Conservation (phyloP, 2,888 invertebrate genomes). For the Parnassius apollo region DNA sequence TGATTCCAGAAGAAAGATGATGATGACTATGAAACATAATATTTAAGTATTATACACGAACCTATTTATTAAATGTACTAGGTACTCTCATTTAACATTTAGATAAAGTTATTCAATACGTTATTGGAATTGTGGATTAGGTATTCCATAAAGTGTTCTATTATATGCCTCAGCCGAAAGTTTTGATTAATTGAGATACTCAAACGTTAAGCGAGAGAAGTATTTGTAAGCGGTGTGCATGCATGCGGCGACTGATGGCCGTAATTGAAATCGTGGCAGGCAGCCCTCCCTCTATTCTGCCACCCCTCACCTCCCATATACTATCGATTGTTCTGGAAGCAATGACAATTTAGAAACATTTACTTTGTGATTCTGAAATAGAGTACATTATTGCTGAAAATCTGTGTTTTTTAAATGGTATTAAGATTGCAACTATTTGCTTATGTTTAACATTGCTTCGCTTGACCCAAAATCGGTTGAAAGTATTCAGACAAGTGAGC, state of each 20-base stretch:
- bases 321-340: conserved; percentile 6
- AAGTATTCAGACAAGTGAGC: no score
- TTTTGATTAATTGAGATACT: conserved; percentile 29
- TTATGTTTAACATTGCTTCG: no score
- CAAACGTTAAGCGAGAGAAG: conserved; percentile 26
- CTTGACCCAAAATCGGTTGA: no score
- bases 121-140: not conserved
- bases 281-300: not conserved
- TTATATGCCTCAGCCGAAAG: not conserved
- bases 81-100: not conserved
- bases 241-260: conserved; percentile 30
- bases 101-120: not conserved
- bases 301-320: not conserved
- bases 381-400: not conserved
- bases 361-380: not conserved
- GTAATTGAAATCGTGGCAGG: conserved; percentile 7
- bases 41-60: no score
- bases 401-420: not conserved
- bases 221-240: conserved; percentile 26
- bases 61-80: no score
- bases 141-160: not conserved
- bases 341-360: conserved; percentile 3
- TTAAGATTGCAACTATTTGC: no score
- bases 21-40: no score
- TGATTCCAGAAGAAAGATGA: no score